phyloP scores from a whole-genome alignment of 2,113 vertebrate genomes.

The Cariama cristata region DNA sequence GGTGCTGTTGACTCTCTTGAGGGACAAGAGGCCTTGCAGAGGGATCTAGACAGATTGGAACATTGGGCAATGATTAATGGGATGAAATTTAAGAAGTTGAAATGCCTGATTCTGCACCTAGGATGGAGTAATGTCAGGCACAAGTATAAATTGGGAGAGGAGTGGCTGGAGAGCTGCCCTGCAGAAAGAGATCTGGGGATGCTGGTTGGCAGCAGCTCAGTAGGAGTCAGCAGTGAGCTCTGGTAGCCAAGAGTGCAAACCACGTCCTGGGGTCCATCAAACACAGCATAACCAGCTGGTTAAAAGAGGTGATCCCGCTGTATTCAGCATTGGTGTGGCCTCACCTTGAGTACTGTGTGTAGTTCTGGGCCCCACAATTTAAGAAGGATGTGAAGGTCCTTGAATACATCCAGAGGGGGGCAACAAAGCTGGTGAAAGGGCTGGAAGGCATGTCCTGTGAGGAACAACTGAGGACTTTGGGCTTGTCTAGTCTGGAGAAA shows the following conservation, averaged over 20 bases:
- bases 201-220: neutral
- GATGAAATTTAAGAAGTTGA: neutral
- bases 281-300: neutral
- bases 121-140: accelerated
- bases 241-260: too few species aligned
- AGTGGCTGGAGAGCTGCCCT: neutral
- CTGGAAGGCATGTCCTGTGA: neutral
- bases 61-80: neutral
- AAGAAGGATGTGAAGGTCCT: neutral
- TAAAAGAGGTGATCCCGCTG: neutral
- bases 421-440: neutral
- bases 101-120: neutral
- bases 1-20: neutral
- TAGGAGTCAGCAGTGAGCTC: neutral
- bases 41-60: neutral
- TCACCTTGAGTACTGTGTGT: accelerated
- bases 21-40: neutral
- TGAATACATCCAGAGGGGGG: neutral
- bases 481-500: neutral
- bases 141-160: neutral
- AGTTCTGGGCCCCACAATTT: neutral
- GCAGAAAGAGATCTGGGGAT: accelerated
- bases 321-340: neutral
- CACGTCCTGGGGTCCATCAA: neutral
- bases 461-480: neutral